phyloP scores from a whole-genome alignment of 2,797 vertebrate species.

The Odontamblyopus rebecca region DNA sequence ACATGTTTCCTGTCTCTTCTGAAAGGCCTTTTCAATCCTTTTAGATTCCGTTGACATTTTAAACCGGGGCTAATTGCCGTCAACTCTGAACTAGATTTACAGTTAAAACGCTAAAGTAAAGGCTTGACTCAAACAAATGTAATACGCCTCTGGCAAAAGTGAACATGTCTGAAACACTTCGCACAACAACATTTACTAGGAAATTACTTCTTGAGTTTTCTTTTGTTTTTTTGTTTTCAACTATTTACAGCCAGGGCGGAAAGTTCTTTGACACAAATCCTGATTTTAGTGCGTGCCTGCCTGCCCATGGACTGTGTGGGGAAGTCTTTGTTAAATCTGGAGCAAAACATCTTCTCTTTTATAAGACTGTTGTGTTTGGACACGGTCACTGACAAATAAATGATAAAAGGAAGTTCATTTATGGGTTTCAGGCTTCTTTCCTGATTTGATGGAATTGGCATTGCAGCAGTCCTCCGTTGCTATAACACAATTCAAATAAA shows the following conservation, averaged over 20 bases:
- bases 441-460: too few relatives aligned
- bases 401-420: too few relatives aligned
- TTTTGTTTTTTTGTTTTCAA: background rate
- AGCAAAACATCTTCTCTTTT: too few relatives aligned
- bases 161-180: background rate
- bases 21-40: slow-evolving; percentile 11
- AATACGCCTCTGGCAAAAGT: background rate
- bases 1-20: slow-evolving; percentile 12
- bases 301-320: too few relatives aligned
- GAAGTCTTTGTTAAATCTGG: too few relatives aligned
- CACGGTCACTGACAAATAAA: too few relatives aligned
- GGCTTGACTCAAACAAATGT: background rate
- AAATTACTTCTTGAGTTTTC: background rate
- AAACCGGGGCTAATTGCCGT: background rate
- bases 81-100: slow-evolving; percentile 8
- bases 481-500: too few relatives aligned
- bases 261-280: background rate
- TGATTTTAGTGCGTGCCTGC: too few relatives aligned
- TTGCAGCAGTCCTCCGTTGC: too few relatives aligned
- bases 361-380: too few relatives aligned
- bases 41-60: slow-evolving; percentile 8
- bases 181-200: background rate
- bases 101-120: background rate
- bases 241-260: background rate
- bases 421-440: too few relatives aligned